A percentile compares a stretch with the other conserved stretches of the same genome.
Conservation (phyloP, 2,113 vertebrate genomes). For the Lanius collurio region DNA sequence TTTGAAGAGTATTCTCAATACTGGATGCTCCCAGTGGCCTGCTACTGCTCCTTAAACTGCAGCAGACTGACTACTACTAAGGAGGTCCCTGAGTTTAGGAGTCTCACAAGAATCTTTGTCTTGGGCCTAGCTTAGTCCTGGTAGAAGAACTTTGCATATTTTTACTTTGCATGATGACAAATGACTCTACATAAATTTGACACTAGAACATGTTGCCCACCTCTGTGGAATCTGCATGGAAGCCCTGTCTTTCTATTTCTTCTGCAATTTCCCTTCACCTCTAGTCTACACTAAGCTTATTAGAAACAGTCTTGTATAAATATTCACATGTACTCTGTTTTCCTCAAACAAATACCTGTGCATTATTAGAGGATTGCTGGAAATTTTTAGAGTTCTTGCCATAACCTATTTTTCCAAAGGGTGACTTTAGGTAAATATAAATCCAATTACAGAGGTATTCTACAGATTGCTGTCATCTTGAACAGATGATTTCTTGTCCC, state of each 20-base stretch:
- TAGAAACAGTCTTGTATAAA: neutral
- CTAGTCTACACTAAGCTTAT: neutral
- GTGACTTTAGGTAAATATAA: slow-evolving; percentile 6
- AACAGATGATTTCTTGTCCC: slow-evolving; percentile 3
- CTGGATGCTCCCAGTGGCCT: neutral
- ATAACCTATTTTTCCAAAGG: neutral
- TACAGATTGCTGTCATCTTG: neutral
- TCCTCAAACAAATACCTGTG: neutral
- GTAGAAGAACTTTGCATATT: neutral
- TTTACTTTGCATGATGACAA: neutral
- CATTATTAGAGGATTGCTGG: neutral
- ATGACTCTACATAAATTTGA: neutral
- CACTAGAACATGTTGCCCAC: accelerated
- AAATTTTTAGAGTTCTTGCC: neutral
- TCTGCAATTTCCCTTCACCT: neutral
- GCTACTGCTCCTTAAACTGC: neutral
- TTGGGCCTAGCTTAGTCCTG: neutral
- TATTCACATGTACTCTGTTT: neutral
- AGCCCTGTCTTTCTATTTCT: neutral
- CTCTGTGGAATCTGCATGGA: neutral
- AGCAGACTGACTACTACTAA: neutral
- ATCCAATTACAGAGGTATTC: neutral
- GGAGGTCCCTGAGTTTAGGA: neutral
- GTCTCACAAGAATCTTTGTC: neutral
- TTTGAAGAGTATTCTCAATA: neutral